Conservation (phyloP, 1,140 invertebrate species). For the Acromyrmex echinatior region DNA sequence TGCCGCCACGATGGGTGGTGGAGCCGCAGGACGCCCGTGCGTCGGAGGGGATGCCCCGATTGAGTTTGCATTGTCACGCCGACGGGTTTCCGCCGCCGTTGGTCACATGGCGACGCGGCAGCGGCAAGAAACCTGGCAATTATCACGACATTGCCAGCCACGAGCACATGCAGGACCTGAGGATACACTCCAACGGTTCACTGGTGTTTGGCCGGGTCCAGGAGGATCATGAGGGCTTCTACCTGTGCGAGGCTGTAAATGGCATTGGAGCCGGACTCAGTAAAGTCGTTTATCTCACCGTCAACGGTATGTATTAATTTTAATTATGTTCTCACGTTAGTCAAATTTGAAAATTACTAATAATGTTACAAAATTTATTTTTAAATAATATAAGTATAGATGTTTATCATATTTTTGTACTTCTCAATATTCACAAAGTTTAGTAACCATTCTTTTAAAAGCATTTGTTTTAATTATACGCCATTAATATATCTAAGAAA, state of each 20-base stretch:
- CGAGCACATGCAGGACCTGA: constrained; percentile 86
- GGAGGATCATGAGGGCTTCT: constrained; percentile 95
- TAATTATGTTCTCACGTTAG: neutral
- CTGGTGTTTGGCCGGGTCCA: constrained; percentile 92
- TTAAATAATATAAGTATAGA: neutral
- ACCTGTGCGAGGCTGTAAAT: constrained; percentile 97
- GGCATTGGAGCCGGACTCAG: constrained; percentile 95
- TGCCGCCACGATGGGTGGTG: constrained; percentile 96
- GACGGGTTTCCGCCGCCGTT: constrained; percentile 95
- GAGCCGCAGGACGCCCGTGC: constrained; percentile 95
- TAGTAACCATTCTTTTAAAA: no score
- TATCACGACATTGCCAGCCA: constrained; percentile 92
- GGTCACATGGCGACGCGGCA: constrained; percentile 95
- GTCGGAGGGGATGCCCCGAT: constrained; percentile 92
- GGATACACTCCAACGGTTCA: constrained; percentile 93
- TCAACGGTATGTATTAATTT: constrained; percentile 90
- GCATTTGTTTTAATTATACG: neutral
- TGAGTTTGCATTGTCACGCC: constrained; percentile 95
- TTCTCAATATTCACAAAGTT: neutral
- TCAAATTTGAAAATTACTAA: neutral
- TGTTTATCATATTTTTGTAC: neutral
- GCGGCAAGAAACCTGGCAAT: constrained; percentile 93
- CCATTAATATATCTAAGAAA: neutral
- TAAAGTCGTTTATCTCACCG: constrained; percentile 95
- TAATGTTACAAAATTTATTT: neutral